Base-by-base conservation (phyloP, 2,113 vertebrate species). In the Amblyopsis rosae region DNA sequence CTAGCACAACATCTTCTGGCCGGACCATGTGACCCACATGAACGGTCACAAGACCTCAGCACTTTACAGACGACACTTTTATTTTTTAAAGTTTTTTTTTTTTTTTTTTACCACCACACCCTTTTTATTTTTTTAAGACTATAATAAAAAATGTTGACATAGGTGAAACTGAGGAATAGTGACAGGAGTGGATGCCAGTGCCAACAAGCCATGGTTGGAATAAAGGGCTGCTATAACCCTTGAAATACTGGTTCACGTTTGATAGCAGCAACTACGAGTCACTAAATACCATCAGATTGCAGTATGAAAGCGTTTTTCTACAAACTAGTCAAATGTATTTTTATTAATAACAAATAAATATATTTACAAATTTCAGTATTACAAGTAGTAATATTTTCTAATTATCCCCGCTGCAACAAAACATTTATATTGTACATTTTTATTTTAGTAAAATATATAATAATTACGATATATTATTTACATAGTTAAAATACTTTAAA, bases 11-110 rank as follows among this genome's bases (percentile, higher is more conserved):
- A 83, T 77, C 82, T 84, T 77, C 82, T 70, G 72, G 74, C 76
- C 65, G 62, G 65, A 80, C 74, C 89, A 88, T 64, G 85, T 86
- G 89, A 86, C 86, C 81, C 72, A 62, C 55, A 73, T 67, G 64
- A 73, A 65, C 59, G 55, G 68, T 81, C 87, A 87, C 74, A 82
- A 49, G 77, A 83, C 77, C 72, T 72, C 67, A 64, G 67, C 75
- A 45, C 60, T 59, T 65, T 59, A 60, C 72, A 69, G 63, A 65
- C 62, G 11, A 70, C 56, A n/a, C 45, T 62, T 33, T 8, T 57
- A 3, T 57, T 7, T 4, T 9, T 4, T 57, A 10, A 10, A 8
- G 17, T 32, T 26, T 33, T 12, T 26, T 61, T 77, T 62, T 61
- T 10, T 26, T 45, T 46, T 53, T 6, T 19, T 33, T 61, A 74